phyloP scores from a whole-genome alignment of 30 jellyfish, hydroid and myxozoan species.

The Turritopsis rubra region DNA sequence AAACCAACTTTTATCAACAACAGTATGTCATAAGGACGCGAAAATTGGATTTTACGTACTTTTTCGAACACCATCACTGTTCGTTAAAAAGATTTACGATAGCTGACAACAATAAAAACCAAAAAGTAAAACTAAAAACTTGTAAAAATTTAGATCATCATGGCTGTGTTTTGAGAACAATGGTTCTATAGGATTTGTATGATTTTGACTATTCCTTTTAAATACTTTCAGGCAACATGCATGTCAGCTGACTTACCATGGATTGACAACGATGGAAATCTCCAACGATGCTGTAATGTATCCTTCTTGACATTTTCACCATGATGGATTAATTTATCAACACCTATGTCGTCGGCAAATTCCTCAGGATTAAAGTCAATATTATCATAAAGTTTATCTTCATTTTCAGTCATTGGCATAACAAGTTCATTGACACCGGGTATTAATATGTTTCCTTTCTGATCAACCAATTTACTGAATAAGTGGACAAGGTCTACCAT shows the following conservation, averaged over 20 bases:
- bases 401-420: constrained; percentile 59
- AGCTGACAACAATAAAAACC: too few species aligned
- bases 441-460: constrained; percentile 63
- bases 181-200: too few species aligned
- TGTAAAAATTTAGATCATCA: too few species aligned
- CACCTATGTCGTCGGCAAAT: constrained; percentile 65
- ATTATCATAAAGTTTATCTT: constrained; percentile 43
- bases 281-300: constrained; percentile 81
- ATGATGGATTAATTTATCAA: constrained; percentile 56
- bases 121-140: too few species aligned
- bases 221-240: too few species aligned
- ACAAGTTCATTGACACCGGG: constrained; percentile 77
- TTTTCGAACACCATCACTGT: too few species aligned
- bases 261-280: constrained; percentile 90
- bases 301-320: constrained; percentile 54
- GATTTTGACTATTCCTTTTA: too few species aligned
- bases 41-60: too few species aligned
- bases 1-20: too few species aligned
- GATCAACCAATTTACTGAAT: constrained; percentile 66
- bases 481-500: constrained; percentile 79
- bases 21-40: too few species aligned
- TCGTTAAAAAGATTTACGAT: too few species aligned
- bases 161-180: too few species aligned
- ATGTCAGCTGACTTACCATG: constrained; percentile 61
- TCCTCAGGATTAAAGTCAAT: constrained; percentile 74